Evolutionary conservation across 2,797 vertebrate species (phyloP).

Genomic region (Natrix natrix): DNA sequence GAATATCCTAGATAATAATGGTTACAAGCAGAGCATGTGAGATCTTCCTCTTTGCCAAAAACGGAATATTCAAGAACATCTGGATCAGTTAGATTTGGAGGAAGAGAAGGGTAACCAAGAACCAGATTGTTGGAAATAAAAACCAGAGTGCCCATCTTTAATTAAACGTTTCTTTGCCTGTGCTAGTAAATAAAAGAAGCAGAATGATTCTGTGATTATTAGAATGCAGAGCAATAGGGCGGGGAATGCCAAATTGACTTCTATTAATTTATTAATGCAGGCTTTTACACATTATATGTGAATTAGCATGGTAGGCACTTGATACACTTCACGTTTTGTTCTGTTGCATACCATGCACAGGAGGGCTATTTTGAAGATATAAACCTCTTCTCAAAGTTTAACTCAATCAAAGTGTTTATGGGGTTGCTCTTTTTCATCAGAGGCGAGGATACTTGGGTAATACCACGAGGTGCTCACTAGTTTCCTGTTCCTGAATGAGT

Average conservation of each 20-base stretch:
- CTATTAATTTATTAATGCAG: background rate
- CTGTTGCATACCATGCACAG: background rate
- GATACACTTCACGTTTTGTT: background rate
- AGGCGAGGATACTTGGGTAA: background rate
- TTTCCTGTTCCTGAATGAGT: background rate
- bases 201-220: background rate
- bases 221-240: background rate
- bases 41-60: background rate
- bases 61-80: conserved; percentile 25
- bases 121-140: background rate
- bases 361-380: background rate
- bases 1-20: conserved; percentile 7
- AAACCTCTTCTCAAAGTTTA: background rate
- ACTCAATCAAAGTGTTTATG: background rate
- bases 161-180: background rate
- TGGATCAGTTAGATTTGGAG: background rate
- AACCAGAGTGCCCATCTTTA: background rate
- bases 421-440: background rate
- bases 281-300: background rate
- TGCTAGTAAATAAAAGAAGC: background rate
- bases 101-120: background rate
- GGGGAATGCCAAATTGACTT: background rate
- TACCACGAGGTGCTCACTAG: background rate
- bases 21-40: background rate
- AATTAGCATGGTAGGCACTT: background rate